phyloP scores from a whole-genome alignment of 2,113 vertebrate genomes.

The Daubentonia madagascariensis region DNA sequence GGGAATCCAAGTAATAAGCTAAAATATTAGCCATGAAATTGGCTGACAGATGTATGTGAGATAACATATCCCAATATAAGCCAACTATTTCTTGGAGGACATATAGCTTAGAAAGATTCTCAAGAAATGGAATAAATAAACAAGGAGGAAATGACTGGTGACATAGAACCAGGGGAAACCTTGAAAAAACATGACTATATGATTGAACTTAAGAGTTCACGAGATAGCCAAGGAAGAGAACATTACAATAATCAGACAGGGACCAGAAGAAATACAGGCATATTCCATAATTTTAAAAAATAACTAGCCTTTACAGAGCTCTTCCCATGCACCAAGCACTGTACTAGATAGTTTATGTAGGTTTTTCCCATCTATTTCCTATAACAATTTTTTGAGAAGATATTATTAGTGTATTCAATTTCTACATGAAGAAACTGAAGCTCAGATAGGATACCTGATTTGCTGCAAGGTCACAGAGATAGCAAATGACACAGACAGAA shows the following conservation, averaged over 20 bases:
- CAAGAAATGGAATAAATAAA: not conserved
- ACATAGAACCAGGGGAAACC: not conserved
- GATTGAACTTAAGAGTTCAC: not conserved
- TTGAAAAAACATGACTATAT: not conserved
- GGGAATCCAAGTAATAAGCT: conserved; percentile 7
- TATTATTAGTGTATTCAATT: not conserved
- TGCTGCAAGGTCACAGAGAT: not conserved
- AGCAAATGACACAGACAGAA: conserved; percentile 4
- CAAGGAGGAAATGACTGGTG: not conserved
- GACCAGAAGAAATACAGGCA: not conserved
- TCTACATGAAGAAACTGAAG: conserved; percentile 16
- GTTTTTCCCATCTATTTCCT: not conserved
- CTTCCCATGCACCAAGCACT: not conserved
- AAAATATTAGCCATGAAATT: conserved; percentile 56
- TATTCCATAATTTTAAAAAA: not conserved
- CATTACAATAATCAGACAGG: not conserved
- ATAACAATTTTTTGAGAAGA: not conserved
- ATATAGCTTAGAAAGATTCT: not conserved
- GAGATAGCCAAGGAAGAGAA: not conserved
- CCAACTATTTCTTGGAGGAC: conserved; percentile 44
- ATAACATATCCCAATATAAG: conserved; percentile 1
- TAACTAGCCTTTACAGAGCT: not conserved
- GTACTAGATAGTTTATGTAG: not conserved
- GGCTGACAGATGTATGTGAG: not conserved
- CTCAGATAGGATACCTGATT: not conserved